Base-by-base conservation (phyloP, 2,113 vertebrate genomes). In the Sinocyclocheilus maitianheensis region DNA sequence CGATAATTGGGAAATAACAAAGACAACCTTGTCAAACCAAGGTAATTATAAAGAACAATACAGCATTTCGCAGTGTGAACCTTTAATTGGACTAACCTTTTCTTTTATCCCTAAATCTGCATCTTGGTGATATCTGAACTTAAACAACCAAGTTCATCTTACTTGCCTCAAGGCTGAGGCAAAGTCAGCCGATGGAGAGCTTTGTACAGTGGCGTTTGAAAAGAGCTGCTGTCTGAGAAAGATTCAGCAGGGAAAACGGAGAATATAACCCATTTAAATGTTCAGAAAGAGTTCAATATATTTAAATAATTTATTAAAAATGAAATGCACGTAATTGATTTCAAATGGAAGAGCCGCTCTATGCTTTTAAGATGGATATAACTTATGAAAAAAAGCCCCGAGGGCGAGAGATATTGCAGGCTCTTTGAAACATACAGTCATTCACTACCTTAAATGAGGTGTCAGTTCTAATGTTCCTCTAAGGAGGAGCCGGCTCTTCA, bases 41-140 rank as follows among this genome's bases (percentile, higher is more conserved):
- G 76, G 69, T 87, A 90, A 91, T 91, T 90, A 90, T 85, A 55
- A 83, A 83, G 77, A 85, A 86, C 71, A 90, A 85, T 84, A 86
- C 63, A 40, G 77, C 74, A 48, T 58, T 83, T 26, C 20, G 46
- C 78, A 78, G 79, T 69, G 81, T 51, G 71, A 69, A 84, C 83
- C 81, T 85, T 89, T 90, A 91, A 90, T 91, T 91, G 88, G 90
- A 86, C 24, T 91, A 88, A 90, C 89, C 89, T 90, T 90, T 90
- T 78, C 58, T 87, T 85, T 89, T 86, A 84, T 46, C 84, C 24
- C 34, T 43, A 87, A 83, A 90, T 88, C 84, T 87, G 87, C 84
- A 81, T 60, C 53, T 75, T 58, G 46, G 85, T 87, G 84, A 84
- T 48, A 76, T 85, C 81, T 84, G 85, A 14, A 63, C 78, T 71